Base-by-base conservation (phyloP, 2,113 vertebrate species). In the Chaenocephalus aceratus region DNA sequence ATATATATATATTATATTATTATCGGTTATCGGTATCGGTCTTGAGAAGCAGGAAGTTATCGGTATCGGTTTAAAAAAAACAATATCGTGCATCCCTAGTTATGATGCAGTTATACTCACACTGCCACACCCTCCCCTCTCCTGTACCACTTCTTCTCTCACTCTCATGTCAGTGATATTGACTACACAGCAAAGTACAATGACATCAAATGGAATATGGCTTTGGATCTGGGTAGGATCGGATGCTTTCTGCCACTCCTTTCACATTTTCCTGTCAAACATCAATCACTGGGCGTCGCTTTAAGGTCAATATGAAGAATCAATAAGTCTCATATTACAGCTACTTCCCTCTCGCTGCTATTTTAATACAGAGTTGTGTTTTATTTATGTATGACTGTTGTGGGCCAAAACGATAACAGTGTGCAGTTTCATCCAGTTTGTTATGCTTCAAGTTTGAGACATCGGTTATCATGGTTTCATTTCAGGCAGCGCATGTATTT, bases 91-190 rank as follows among this genome's bases (percentile, higher is more conserved):
- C 21, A 21, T 21, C 21, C 21, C 21, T 21, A 21, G 21, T 86
- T 86, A 80, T 88, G 86, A 88, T 88, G 90, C 87, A 86, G 85
- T 89, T 89, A 86, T 89, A 84, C 72, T 69, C 18, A 51, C 48
- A 15, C 36, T 14, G 86, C 87, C 88, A 86, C 45, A 3, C 23
- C 41, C 46, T 49, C 59, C 21, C 26, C 45, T 46, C 49, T 62
- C 30, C 30, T 30, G 30, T 30, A 30, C 30, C 63, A 5, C 58
- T 53, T 56, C 59, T 51, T 58, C 36, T 69, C 77, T 65, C 58
- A 16, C 78, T 69, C 61, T 57, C n/a, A 60, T 49, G 73, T 86
- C 36, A 52, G 59, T n/a, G 62, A 48, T 59, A 80, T 80, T 86
- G 58, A 72, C 69, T 16, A 72, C 49, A 65, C 61, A 67, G 41